These are phyloP conservation scores for Furcula furcula DNA, from an alignment of 2,888 invertebrate genomes.

Conservation along the genomic window DNA sequence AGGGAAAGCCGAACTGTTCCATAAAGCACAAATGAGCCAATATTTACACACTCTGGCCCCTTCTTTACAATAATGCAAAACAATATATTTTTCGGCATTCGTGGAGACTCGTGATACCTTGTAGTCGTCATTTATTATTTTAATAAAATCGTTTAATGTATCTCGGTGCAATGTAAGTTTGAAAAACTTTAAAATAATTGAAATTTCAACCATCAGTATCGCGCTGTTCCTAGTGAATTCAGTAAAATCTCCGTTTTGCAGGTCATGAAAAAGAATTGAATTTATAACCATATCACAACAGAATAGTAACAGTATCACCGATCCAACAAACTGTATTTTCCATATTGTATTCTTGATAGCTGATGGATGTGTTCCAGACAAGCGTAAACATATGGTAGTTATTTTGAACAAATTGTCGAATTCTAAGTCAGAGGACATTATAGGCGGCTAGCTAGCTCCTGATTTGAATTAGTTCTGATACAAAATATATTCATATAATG, in stretches of 20 bases:
- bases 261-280: slow-evolving; percentile 43
- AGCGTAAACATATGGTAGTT: slow-evolving; percentile 29
- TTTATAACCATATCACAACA: slow-evolving; percentile 29
- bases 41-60: slow-evolving; percentile 43
- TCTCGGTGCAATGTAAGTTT: slow-evolving; percentile 38
- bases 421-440: slow-evolving; percentile 23
- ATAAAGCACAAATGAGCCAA: slow-evolving; percentile 40
- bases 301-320: slow-evolving; percentile 14
- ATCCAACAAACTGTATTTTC: slow-evolving; percentile 27
- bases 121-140: slow-evolving; percentile 47
- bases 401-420: slow-evolving; percentile 43
- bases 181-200: slow-evolving; percentile 43
- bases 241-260: slow-evolving; percentile 32
- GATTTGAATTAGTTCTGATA: not conserved
- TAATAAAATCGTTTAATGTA: slow-evolving; percentile 38
- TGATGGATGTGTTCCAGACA: slow-evolving; percentile 43
- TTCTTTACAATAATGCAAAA: slow-evolving; percentile 37
- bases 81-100: slow-evolving; percentile 38
- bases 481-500: too few relatives aligned
- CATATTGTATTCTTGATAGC: slow-evolving; percentile 31
- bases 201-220: slow-evolving; percentile 44
- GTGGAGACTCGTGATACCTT: slow-evolving; percentile 27
- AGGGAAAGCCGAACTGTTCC: slow-evolving; percentile 44
- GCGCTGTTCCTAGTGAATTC: slow-evolving; percentile 51
- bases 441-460: slow-evolving; percentile 1